Evolutionary conservation across 2,888 invertebrate genomes (phyloP).

Genomic region (Tenthredo notha): DNA sequence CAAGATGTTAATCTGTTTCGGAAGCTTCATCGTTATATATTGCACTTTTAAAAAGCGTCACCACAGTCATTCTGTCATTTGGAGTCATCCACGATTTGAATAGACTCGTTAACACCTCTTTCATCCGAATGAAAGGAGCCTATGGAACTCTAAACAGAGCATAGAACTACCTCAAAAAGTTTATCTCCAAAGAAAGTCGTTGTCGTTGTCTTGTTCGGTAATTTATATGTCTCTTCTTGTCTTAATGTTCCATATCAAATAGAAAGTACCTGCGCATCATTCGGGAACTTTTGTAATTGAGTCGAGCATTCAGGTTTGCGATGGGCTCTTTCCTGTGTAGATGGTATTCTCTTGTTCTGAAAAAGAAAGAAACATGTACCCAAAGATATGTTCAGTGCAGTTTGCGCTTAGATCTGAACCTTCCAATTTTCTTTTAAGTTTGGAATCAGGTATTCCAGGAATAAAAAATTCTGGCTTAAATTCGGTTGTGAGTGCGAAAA

Average conservation of each 20-base stretch:
- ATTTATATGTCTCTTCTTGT: conserved; percentile 36
- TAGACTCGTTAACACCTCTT: conserved; percentile 41
- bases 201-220: conserved; percentile 7
- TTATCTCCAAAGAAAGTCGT: conserved; percentile 30
- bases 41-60: not conserved
- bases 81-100: conserved; percentile 7
- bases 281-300: conserved; percentile 23
- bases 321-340: not conserved
- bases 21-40: not conserved
- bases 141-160: not conserved
- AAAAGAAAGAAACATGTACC: not conserved
- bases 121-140: not conserved
- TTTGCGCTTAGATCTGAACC: not conserved
- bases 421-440: not conserved
- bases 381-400: not conserved
- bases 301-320: conserved; percentile 15
- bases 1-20: not conserved
- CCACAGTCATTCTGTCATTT: conserved; percentile 21
- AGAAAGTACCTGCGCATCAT: conserved; percentile 19
- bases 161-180: conserved; percentile 2
- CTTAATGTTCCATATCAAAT: conserved; percentile 17
- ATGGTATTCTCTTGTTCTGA: not conserved
- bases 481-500: not conserved
- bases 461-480: not conserved
- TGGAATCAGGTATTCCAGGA: not conserved